A percentile compares a stretch with the other conserved stretches of the same genome.
Evolutionary conservation across 1,140 invertebrate genomes (phyloP).

Genomic region (Maconellicoccus hirsutus): DNA sequence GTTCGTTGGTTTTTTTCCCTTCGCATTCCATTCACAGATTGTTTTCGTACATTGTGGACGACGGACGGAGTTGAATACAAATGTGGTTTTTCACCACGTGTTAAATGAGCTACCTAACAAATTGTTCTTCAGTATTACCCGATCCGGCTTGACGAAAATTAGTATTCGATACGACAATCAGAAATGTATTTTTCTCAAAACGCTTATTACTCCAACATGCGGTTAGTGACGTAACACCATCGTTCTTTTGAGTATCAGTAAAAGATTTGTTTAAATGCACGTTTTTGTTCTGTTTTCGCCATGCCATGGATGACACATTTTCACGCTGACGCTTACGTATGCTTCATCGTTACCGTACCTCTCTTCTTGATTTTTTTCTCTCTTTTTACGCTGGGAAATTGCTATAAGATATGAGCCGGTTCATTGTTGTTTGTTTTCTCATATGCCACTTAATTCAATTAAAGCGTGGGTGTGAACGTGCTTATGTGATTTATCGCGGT

Average conservation of each 20-base stretch:
- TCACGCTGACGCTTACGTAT: conserved; percentile 1
- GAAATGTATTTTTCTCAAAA: not conserved
- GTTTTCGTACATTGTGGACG: not conserved
- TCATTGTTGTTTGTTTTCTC: conserved; percentile 9
- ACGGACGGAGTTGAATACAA: not conserved
- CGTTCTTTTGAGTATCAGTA: not conserved
- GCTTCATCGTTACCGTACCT: not conserved
- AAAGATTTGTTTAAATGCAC: not conserved
- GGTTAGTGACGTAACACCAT: not conserved
- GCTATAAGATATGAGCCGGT: not conserved
- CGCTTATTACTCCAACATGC: not conserved
- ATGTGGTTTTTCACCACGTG: not conserved
- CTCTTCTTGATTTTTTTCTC: not conserved
- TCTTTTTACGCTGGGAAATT: not conserved
- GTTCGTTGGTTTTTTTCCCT: not conserved
- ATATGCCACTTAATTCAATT: conserved; percentile 9
- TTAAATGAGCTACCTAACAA: not conserved
- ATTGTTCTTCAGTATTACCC: not conserved
- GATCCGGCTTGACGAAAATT: not conserved
- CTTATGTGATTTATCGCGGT: conserved; percentile 1
- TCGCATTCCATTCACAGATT: not conserved
- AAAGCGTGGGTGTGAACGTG: conserved; percentile 2
- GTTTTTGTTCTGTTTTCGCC: conserved; percentile 4
- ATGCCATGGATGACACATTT: not conserved
- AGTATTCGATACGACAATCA: not conserved